phyloP scores from a whole-genome alignment of 2,888 invertebrate genomes.

The Andrena marginata region DNA sequence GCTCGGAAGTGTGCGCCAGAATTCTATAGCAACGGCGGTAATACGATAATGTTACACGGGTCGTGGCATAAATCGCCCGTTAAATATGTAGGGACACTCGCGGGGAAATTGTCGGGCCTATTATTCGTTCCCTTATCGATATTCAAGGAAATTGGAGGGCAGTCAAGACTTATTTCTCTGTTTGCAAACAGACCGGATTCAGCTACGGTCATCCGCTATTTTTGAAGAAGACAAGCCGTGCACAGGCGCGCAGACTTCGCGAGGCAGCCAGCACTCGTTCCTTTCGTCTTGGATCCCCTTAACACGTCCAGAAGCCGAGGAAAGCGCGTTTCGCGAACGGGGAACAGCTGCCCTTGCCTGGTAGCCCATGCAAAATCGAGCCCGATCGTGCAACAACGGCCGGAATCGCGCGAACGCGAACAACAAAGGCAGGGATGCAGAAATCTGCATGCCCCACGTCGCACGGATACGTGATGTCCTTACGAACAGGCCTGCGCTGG shows the following conservation, averaged over 20 bases:
- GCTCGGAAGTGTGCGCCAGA: constrained; percentile 40
- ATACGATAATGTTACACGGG: constrained; percentile 45
- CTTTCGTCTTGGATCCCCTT: not conserved
- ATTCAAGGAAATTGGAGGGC: constrained; percentile 7
- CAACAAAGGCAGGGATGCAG: constrained; percentile 50
- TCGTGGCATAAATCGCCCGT: constrained; percentile 9
- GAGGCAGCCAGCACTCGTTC: not conserved
- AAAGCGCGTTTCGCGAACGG: not conserved
- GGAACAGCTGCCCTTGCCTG: constrained; percentile 22
- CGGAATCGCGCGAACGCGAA: constrained; percentile 27
- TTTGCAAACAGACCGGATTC: not conserved
- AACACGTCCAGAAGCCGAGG: not conserved
- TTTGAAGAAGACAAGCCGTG: not conserved
- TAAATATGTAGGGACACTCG: not conserved
- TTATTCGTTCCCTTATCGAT: constrained; percentile 29
- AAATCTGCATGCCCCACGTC: constrained; percentile 67
- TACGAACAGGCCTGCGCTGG: constrained; percentile 51
- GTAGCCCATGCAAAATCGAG: constrained; percentile 20
- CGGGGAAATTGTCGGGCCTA: constrained; percentile 6
- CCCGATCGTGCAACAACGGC: constrained; percentile 1
- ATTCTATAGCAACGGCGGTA: constrained; percentile 53
- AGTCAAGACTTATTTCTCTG: not conserved
- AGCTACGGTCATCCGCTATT: not conserved
- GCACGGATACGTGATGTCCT: constrained; percentile 67
- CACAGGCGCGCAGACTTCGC: not conserved